These are phyloP conservation scores for Drosophila kurseongensis DNA, from an alignment of 1,140 invertebrate genomes.

Conservation along the genomic window DNA sequence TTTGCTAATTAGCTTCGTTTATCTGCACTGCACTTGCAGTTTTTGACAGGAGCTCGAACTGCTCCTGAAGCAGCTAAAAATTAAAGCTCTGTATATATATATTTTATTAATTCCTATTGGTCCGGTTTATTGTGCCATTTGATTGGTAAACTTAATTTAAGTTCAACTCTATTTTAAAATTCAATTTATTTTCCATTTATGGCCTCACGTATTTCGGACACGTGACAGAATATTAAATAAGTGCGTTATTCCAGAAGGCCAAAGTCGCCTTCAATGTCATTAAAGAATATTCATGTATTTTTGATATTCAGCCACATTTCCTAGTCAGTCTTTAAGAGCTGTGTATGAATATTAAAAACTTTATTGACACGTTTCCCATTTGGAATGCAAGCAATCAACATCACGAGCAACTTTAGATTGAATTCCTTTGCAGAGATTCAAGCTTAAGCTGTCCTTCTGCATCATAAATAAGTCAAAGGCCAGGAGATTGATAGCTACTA, in stretches of 20 bases:
- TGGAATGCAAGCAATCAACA: slow-evolving; percentile 3
- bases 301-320: neutral
- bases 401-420: slow-evolving; percentile 3
- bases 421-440: slow-evolving; percentile 14
- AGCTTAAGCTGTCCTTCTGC: slow-evolving; percentile 21
- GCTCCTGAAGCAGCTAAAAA: slow-evolving; percentile 6
- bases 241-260: neutral
- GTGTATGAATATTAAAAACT: slow-evolving; percentile 20
- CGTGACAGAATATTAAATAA: slow-evolving; percentile 25
- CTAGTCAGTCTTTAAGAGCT: neutral
- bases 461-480: slow-evolving; percentile 42
- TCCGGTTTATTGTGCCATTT: slow-evolving; percentile 18
- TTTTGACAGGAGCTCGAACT: slow-evolving; percentile 17
- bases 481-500: slow-evolving; percentile 23
- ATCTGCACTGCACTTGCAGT: slow-evolving; percentile 41
- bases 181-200: slow-evolving; percentile 30
- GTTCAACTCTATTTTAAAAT: slow-evolving; percentile 29
- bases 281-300: slow-evolving; percentile 25
- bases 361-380: slow-evolving; percentile 37
- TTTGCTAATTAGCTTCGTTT: slow-evolving; percentile 62
- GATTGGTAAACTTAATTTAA: slow-evolving; percentile 26
- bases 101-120: slow-evolving; percentile 34
- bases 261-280: slow-evolving; percentile 18
- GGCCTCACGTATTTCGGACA: slow-evolving; percentile 9
- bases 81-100: slow-evolving; percentile 3